Conservation (phyloP, 2,113 vertebrate genomes). For the Columba livia region DNA sequence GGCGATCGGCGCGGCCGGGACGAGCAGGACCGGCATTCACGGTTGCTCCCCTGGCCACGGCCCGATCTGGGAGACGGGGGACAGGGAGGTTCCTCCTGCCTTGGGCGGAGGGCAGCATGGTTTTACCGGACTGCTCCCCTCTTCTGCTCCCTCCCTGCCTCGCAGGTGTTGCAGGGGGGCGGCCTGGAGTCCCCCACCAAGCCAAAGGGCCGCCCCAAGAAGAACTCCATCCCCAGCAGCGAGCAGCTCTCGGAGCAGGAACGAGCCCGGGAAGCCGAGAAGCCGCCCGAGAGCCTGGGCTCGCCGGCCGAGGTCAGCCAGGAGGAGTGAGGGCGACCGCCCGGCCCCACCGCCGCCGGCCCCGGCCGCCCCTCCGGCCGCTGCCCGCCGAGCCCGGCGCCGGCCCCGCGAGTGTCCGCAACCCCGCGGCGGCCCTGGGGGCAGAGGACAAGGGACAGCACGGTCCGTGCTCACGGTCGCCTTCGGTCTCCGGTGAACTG, state of each 20-base stretch:
- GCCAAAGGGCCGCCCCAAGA: slow-evolving; percentile 97
- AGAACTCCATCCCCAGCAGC: slow-evolving; percentile 96
- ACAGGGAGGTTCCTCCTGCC: no score
- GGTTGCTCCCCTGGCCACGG: background rate
- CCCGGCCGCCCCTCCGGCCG: background rate
- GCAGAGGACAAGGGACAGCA: background rate
- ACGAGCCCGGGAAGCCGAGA: slow-evolving; percentile 80
- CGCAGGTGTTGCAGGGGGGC: slow-evolving; percentile 93
- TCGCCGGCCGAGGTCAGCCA: slow-evolving; percentile 79
- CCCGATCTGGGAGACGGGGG: no score
- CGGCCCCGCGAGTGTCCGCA: background rate
- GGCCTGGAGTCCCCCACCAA: slow-evolving; percentile 97
- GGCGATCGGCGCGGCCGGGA: background rate
- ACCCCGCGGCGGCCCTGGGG: background rate
- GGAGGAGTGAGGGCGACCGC: slow-evolving; percentile 77
- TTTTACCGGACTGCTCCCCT: background rate
- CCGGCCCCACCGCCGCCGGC: background rate
- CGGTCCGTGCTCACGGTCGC: background rate
- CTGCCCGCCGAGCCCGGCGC: background rate
- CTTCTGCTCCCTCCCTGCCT: background rate
- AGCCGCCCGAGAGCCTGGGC: slow-evolving; percentile 75
- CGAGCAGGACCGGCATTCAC: background rate
- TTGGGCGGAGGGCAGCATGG: background rate
- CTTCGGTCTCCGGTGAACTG: background rate
- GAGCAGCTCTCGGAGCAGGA: slow-evolving; percentile 96